Conservation (phyloP, 2,113 vertebrate genomes). For the Neoarius graeffei region DNA sequence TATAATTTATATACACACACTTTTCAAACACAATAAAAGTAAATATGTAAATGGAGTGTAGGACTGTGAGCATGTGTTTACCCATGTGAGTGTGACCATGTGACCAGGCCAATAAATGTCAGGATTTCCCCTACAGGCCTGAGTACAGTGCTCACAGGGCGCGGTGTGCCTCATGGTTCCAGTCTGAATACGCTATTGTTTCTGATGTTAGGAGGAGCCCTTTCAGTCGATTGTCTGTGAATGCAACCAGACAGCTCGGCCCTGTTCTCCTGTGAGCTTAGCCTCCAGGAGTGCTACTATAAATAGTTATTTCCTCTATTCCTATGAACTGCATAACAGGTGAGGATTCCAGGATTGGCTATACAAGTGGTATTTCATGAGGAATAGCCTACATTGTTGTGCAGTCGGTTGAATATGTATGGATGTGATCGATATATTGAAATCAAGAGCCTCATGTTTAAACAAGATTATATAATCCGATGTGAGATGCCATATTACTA, state of each 20-base stretch:
- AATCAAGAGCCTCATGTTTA: too few species aligned
- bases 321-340: background rate
- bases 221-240: conserved; percentile 37
- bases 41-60: background rate
- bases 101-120: conserved; percentile 51
- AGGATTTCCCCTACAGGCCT: conserved; percentile 60
- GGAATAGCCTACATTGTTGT: background rate
- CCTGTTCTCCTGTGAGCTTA: conserved; percentile 3
- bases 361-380: background rate
- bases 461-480: background rate
- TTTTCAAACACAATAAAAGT: background rate
- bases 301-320: conserved; percentile 1
- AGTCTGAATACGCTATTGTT: conserved; percentile 49
- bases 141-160: background rate
- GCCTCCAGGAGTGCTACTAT: background rate
- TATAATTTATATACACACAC: background rate
- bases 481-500: background rate
- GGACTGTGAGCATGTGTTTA: background rate
- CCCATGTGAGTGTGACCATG: background rate
- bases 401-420: background rate
- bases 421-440: too few species aligned
- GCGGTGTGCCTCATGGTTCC: conserved; percentile 36
- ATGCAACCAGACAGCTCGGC: conserved; percentile 27
- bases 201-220: conserved; percentile 15
- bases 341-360: background rate